Conservation (phyloP, 2,113 vertebrate genomes). For the Anser cygnoides region DNA sequence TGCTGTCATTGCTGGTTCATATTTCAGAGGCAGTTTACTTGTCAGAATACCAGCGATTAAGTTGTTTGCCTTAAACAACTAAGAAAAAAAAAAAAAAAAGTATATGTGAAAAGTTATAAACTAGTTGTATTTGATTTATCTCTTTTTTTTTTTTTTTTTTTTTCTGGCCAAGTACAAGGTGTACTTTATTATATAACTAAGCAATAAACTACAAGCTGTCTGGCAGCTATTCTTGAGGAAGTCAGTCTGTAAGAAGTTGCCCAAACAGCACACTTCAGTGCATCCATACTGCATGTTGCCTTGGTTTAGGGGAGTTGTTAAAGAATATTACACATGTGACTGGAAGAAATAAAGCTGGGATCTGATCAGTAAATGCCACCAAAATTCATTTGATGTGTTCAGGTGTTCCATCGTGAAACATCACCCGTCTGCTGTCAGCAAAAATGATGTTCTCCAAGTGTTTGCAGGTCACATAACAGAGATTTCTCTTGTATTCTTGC, state of each 20-base stretch:
- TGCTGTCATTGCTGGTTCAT: not conserved
- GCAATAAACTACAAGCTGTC: not conserved
- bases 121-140: not conserved
- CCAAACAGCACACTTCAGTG: not conserved
- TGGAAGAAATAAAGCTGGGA: not conserved
- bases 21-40: not conserved
- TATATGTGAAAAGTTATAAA: not conserved
- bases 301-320: not conserved
- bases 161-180: not conserved
- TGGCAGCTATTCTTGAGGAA: not conserved
- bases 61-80: not conserved
- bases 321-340: not conserved
- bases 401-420: constrained; percentile 26
- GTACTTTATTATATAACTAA: not conserved
- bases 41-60: not conserved
- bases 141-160: not conserved
- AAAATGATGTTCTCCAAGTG: constrained; percentile 41
- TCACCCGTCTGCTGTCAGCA: not conserved
- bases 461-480: not conserved
- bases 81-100: not conserved
- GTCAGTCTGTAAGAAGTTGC: not conserved
- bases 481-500: constrained; percentile 17
- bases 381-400: constrained; percentile 55
- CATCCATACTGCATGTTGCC: not conserved
- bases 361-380: constrained; percentile 55